Base-by-base conservation (phyloP, 2,113 vertebrate genomes). In the Lampris incognitus region DNA sequence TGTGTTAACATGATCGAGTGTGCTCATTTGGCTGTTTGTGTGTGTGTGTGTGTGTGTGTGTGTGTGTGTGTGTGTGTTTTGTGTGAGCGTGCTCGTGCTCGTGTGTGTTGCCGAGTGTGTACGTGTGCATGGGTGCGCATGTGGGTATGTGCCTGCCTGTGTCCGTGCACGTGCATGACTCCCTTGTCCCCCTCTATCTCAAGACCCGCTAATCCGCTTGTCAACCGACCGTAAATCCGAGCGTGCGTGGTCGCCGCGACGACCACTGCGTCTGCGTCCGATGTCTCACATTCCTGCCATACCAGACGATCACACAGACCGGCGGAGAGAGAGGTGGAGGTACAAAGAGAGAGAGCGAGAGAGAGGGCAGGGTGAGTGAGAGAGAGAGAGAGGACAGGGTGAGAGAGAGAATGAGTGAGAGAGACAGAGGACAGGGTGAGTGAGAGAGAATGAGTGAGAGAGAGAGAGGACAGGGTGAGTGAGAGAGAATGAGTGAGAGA, bases 241-340 rank as follows among this genome's bases (percentile, higher is more conserved):
- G 68, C 76, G 81, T 88, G 85, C 85, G 86, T 80, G 83, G 87
- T 82, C 78, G 70, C 66, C 40, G 41, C 66, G 82, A 78, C 72
- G 82, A 79, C 72, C 76, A 76, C 74, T 68, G 72, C 41, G 56
- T 78, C 72, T 82, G 76, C 37, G 61, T 83, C 71, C 82, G 79
- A 81, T 79, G 89, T 91, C 87, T 88, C 84, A 87, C 87, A 93
- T 93, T 94, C 92, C 83, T 82, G 77, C 73, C 91, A 94, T 94
- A 87, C 88, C 92, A 92, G 81, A 90, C 78, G 61, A 82, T 78
- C 73, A 86, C 72, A 66, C 83, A 88, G 79, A 80, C 78, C 41
- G 42, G 51, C 55, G 50, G 52, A 61, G 40, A 54, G 24, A 65
- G 39, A 49, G 41, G 44, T 39, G 51, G 46, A 46, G 58, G 10